Evolutionary conservation across 2,888 invertebrate species (phyloP).

Genomic region (Blastobasis lacticolella): DNA sequence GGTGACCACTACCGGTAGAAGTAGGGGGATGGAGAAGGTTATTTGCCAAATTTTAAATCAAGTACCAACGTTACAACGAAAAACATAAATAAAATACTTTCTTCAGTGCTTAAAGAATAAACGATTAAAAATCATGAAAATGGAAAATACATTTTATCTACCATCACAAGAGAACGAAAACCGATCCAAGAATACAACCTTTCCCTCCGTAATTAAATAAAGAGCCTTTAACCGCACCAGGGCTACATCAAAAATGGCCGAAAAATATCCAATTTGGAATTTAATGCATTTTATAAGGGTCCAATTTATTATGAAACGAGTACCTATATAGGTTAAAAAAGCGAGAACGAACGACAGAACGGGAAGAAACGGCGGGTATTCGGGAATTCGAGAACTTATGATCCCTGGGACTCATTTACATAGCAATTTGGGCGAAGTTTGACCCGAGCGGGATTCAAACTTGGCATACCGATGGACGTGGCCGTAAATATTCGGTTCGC

Average conservation of each 20-base stretch:
- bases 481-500: too few relatives aligned
- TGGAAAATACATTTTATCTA: too few relatives aligned
- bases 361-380: too few relatives aligned
- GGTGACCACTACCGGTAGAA: too few relatives aligned
- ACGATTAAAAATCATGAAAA: too few relatives aligned
- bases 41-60: too few relatives aligned
- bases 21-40: too few relatives aligned
- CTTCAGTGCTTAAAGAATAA: too few relatives aligned
- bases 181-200: neutral
- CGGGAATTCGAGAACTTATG: constrained; percentile 11
- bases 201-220: neutral
- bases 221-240: neutral
- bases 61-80: too few relatives aligned
- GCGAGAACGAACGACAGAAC: constrained; percentile 15
- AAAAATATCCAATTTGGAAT: constrained; percentile 12
- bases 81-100: too few relatives aligned
- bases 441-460: neutral
- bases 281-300: constrained; percentile 12
- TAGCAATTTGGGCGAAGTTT: constrained; percentile 16
- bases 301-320: constrained; percentile 17
- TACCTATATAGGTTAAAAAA: constrained; percentile 18
- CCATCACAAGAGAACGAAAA: neutral
- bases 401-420: constrained; percentile 31
- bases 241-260: neutral
- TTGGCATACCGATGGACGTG: neutral